Evolutionary conservation across 1,140 invertebrate species (phyloP), one percentile per base, ranked within the genome.

Genomic region (Bombus fervidus): DNA sequence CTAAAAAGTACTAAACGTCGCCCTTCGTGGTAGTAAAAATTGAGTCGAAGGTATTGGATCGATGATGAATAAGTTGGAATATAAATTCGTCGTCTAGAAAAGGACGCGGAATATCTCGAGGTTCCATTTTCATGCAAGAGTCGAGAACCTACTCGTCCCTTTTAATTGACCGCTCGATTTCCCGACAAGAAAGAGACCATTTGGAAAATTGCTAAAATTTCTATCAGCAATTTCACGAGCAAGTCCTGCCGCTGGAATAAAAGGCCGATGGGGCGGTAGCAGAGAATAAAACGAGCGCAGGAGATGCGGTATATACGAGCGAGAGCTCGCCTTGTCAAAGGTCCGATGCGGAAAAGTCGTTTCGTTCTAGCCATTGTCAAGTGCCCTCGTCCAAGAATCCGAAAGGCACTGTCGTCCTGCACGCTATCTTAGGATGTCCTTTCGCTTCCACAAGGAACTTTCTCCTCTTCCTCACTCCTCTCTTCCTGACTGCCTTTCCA

Each of bases 121-220:
- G 2, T 57, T 31, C 59, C 37, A 43, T 81, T 81, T 66, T 74
- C 75, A 31, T 82, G 2, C 22, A 43, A 39, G 43, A 68, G 41
- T 0, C 64, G 8, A 31, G 53, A 13, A n/a, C 22, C 47, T 43
- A 22, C 25, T 80, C 64, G 66, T 85, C 43, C 73, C 85, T 88
- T 88, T 87, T 91, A 94, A 94, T 93, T 93, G 91, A 94, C 87
- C 88, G 90, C 87, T 93, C 91, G 82, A 92, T 93, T 93, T 93
- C 89, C 79, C 43, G 64, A 53, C 37, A 90, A 93, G 86, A 93
- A 93, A 92, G 79, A 90, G 85, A 95, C 93, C 94, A 95, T 95
- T 95, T 94, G 88, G 89, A 87, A 92, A 95, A 95, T 95, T 94
- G 93, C 93, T 91, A 91, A 93, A 94, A 93, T 94, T 92, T 93